phyloP scores from a whole-genome alignment of 2,797 vertebrate species.

The Momotus momota region DNA sequence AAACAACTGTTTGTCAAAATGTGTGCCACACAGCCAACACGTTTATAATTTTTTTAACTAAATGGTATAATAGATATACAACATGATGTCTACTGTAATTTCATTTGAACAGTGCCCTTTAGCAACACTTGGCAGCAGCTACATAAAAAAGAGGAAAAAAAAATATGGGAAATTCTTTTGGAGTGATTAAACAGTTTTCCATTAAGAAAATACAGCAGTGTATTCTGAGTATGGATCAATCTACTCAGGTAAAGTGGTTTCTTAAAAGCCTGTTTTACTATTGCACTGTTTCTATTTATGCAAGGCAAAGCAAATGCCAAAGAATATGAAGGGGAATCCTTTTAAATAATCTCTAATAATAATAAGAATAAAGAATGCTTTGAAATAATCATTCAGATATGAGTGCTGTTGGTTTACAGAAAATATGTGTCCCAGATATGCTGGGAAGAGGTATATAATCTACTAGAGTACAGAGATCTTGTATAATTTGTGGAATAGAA shows the following conservation, averaged over 20 bases:
- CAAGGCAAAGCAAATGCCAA: neutral
- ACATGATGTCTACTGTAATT: neutral
- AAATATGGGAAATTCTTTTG: neutral
- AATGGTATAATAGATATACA: neutral
- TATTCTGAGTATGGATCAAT: neutral
- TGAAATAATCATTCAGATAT: neutral
- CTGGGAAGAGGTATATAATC: neutral
- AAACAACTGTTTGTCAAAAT: neutral
- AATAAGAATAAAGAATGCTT: neutral
- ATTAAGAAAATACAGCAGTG: neutral
- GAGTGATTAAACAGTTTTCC: neutral
- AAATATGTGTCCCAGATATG: neutral
- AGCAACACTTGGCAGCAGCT: neutral
- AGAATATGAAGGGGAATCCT: neutral
- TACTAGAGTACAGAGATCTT: neutral
- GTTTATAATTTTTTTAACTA: neutral
- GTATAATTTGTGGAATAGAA: neutral
- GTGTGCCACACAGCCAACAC: neutral
- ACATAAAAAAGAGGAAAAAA: neutral
- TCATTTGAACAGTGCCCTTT: neutral
- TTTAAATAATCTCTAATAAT: neutral
- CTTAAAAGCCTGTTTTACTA: neutral
- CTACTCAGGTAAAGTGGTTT: neutral
- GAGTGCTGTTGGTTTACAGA: neutral
- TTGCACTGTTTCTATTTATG: neutral